Base-by-base conservation (phyloP, 2,797 vertebrate genomes). In the Alauda arvensis region DNA sequence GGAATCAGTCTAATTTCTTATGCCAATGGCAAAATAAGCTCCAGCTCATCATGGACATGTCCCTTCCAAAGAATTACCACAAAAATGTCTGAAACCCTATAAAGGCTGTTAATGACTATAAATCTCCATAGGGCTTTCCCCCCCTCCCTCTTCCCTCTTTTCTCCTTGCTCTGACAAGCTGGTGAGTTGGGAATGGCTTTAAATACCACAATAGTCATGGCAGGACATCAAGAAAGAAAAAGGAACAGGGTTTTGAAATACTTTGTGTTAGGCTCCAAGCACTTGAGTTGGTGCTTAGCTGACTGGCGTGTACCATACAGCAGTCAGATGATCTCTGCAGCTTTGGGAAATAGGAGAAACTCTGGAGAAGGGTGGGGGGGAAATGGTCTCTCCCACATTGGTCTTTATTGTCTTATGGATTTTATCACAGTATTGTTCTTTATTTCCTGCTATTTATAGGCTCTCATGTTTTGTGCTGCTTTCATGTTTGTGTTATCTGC, bases 371-470 rank as follows among this genome's bases (percentile, higher is more conserved):
- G 80, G 86, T 93, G 93, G 90, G 85, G 90, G 92, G 88, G 89
- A 91, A 93, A 88, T 69, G 4, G 85, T 67, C 89, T 80, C 90
- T 91, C 91, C 93, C 93, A 91, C 93, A 93, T 93, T 88, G 78
- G 86, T 87, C 95, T 95, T 96, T 89, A 95, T 95, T 95, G 95
- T 94, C 92, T 93, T 93, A 91, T 93, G 92, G 91, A 95, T 95
- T 95, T 96, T 95, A 96, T 96, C 93, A 93, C 93, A 87, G 90
- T 92, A 93, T 93, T 95, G 91, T 94, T 93, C 81, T 93, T 91
- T 93, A 92, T 94, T 96, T 96, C 94, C 95, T 95, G 92, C 87
- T 93, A 88, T 95, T 93, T 95, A 93, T 94, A 95, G 93, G 90
- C 91, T 92, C 91, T 84, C 90, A 86, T 93, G 91, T 92, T 94